phyloP scores from a whole-genome alignment of 2,888 invertebrate genomes.

The Tigriopus californicus region DNA sequence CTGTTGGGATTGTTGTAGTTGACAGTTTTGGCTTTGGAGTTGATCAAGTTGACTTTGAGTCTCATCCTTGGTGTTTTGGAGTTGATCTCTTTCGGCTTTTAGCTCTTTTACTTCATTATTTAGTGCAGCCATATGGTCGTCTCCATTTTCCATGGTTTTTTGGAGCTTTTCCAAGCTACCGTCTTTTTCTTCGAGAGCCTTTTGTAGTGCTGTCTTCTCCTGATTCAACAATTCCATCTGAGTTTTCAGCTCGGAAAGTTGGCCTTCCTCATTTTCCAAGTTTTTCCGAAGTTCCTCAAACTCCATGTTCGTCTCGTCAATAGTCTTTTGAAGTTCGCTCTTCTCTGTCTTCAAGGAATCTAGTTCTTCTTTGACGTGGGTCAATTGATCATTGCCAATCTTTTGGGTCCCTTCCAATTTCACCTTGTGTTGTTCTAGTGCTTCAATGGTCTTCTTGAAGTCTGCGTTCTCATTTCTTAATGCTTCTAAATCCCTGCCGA shows the following conservation, averaged over 20 bases:
- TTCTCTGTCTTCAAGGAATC: background rate
- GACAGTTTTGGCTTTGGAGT: no score
- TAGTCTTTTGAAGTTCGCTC: background rate
- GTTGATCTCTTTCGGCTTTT: conserved; percentile 14
- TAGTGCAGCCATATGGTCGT: conserved; percentile 11
- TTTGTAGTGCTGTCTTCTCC: no score
- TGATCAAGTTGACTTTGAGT: no score
- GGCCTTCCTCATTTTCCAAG: no score
- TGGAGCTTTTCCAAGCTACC: background rate
- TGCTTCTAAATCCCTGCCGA: no score
- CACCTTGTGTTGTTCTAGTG: background rate
- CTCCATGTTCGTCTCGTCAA: background rate
- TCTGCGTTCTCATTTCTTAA: no score
- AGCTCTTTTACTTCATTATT: conserved; percentile 17
- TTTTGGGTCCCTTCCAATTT: background rate
- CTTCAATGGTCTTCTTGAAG: background rate
- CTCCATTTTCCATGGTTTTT: conserved; percentile 1
- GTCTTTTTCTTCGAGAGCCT: no score
- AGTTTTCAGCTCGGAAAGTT: no score
- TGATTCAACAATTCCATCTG: no score
- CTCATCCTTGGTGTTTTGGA: conserved; percentile 16
- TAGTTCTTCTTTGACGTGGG: background rate
- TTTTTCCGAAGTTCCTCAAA: no score
- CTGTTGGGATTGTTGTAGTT: no score
- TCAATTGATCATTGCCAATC: background rate